Evolutionary conservation across 2,797 vertebrate species (phyloP), one percentile per base, ranked within the genome.

Genomic region (Argyrosomus regius): DNA sequence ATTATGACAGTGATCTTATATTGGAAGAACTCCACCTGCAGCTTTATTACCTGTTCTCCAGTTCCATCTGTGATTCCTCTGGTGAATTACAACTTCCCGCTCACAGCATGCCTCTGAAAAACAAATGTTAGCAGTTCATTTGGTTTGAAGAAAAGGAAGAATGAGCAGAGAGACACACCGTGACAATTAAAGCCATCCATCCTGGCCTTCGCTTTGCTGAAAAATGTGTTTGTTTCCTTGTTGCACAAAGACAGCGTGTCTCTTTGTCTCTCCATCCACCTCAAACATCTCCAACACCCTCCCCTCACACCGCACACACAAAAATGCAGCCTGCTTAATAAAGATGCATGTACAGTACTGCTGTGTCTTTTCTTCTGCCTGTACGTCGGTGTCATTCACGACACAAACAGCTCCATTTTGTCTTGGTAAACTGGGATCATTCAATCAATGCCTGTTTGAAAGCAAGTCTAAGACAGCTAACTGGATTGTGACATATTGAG

Each of bases 401-500:
- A 84, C 62, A 79, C 56, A 26, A 64, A 75, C 72, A 53, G 41
- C 75, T 86, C 80, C 65, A 50, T 73, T 83, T 70, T 73, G 66
- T 82, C 75, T 78, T 46, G 45, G 78, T 82, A 65, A 79, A 73
- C 66, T 58, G 53, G 80, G 79, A 85, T 89, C 87, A 87, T 89
- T 88, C 89, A 82, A 86, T 91, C 88, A 88, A 87, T 88, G 83
- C 82, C 84, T 82, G 66, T 91, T 88, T 91, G 83, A 82, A 76
- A 85, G 82, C 86, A 71, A 43, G 72, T 83, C 71, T 56, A 10
- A 80, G 85, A 88, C 87, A 87, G 89, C 82, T 88, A 85, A 89
- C 84, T 75, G 82, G 75, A 91, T 81, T 89, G 90, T 86, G 89
- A 90, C 85, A 89, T 78, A 91, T 91, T 87, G 88, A 92, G 90